Evolutionary conservation across 2,113 vertebrate species (phyloP).

Genomic region (Meleagris gallopavo): DNA sequence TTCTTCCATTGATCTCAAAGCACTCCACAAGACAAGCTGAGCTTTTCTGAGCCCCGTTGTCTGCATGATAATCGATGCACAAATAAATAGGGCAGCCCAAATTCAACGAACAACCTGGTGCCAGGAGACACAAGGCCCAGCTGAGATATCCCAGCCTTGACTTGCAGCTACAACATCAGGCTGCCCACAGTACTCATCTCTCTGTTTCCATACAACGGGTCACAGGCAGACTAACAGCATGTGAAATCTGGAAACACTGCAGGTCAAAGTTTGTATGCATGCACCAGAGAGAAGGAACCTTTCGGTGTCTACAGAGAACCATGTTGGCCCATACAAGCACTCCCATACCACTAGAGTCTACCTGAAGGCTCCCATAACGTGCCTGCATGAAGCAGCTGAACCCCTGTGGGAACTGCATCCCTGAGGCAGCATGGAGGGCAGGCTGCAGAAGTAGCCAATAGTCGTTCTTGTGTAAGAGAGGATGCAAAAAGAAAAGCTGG

Average conservation of each 20-base stretch:
- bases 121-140: neutral
- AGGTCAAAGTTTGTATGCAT: neutral
- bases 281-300: neutral
- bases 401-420: neutral
- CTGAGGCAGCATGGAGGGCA: neutral
- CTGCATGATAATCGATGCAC: neutral
- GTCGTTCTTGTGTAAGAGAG: neutral
- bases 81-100: neutral
- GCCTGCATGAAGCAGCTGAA: neutral
- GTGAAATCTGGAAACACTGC: neutral
- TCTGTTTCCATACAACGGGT: neutral
- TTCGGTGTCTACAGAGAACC: neutral
- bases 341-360: neutral
- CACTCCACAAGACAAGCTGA: neutral
- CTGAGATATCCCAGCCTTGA: neutral
- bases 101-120: neutral
- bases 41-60: neutral
- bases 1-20: neutral
- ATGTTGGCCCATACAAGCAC: neutral
- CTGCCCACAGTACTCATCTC: neutral
- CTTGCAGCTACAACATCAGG: neutral
- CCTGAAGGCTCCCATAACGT: neutral
- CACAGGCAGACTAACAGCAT: neutral
- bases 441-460: neutral
- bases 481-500: neutral